A percentile compares a stretch with the other conserved stretches of the same genome.
Conservation (phyloP, 2,797 vertebrate genomes). For the Danio albolineatus region DNA sequence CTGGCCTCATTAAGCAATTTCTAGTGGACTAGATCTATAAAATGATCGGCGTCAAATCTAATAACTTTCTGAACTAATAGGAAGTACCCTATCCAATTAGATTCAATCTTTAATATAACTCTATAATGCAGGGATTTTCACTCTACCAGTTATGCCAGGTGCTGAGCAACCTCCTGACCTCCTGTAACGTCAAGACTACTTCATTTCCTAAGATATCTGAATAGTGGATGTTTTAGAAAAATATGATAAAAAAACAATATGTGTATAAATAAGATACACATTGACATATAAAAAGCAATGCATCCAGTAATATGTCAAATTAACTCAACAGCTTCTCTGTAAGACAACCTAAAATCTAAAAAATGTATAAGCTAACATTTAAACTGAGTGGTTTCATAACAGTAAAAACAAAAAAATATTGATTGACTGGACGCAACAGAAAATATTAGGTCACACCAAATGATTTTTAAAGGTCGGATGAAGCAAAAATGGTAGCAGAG, state of each 20-base stretch:
- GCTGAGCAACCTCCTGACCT: slow-evolving; percentile 2
- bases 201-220: background rate
- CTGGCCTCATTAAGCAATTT: background rate
- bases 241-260: no score
- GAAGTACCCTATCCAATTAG: background rate
- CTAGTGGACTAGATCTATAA: no score
- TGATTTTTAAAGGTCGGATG: background rate
- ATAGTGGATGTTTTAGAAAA: no score
- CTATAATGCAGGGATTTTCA: background rate
- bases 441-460: background rate
- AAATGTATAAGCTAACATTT: no score
- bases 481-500: background rate
- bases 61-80: background rate
- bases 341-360: background rate
- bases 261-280: no score
- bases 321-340: no score
- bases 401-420: background rate
- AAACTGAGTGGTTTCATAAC: background rate
- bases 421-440: background rate
- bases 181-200: background rate
- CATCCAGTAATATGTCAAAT: no score
- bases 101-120: slow-evolving; percentile 7
- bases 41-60: background rate
- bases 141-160: background rate
- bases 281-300: no score